Conservation (phyloP, 2,113 vertebrate species). For the Grallaria varia region DNA sequence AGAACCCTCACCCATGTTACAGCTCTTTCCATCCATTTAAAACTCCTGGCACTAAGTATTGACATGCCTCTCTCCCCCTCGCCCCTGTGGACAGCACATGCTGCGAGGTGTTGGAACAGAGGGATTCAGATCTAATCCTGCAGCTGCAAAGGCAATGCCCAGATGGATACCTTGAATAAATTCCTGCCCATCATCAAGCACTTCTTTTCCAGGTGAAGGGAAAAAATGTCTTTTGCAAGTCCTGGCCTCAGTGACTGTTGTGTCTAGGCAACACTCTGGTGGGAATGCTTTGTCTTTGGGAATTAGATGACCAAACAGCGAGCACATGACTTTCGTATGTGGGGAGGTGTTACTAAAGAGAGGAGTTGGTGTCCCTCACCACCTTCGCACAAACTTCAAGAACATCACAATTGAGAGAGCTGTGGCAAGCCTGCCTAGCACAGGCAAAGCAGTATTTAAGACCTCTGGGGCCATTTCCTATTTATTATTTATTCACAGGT, state of each 20-base stretch:
- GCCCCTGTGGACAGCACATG: rapidly evolving
- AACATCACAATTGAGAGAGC: neutral
- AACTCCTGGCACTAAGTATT: neutral
- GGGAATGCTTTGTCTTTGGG: neutral
- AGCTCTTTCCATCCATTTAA: neutral
- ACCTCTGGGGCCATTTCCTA: neutral
- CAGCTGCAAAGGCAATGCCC: neutral
- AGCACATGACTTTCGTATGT: neutral
- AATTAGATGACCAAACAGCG: neutral
- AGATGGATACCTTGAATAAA: neutral
- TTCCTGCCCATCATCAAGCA: neutral
- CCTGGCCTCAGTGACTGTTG: neutral
- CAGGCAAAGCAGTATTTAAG: neutral
- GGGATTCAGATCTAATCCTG: neutral
- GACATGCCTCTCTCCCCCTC: neutral
- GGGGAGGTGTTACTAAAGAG: neutral
- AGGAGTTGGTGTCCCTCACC: neutral
- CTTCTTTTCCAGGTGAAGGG: neutral
- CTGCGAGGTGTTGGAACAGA: neutral
- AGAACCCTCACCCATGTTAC: rapidly evolving
- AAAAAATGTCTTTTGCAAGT: neutral
- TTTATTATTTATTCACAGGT: neutral
- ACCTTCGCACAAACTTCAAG: neutral
- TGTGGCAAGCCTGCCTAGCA: neutral
- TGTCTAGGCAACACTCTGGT: too few species aligned